Base-by-base conservation (phyloP, 2,888 invertebrate genomes). In the Neria commutata region DNA sequence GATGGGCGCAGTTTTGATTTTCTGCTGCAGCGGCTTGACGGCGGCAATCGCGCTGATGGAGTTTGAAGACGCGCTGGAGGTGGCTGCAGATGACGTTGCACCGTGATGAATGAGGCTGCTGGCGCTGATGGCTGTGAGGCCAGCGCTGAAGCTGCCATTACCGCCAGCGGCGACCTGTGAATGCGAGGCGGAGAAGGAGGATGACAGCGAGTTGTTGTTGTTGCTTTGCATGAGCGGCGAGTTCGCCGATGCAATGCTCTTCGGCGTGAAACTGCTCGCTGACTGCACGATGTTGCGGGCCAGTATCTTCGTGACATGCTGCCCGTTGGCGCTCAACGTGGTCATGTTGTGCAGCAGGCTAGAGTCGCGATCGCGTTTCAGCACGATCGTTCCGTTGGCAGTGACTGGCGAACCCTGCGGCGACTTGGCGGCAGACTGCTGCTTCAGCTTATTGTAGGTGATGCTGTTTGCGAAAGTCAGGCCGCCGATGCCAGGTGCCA, bases 401-500 rank as follows among this genome's bases (percentile, higher is more conserved):
- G 73, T 72, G 3, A 74, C 58, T 0, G 74, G 70, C 2, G 74
- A 57, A 25, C 72, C 67, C 19, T 67, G 72, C 29, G 73, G 60
- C 4, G 72, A 67, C 67, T 79, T 79, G 8, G 63, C 67, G 10
- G 62, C 65, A 2, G 73, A 64, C 45, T 76, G 76, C 40, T 81
- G 79, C 66, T 82, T 81, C 3, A 82, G 63, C 58, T 81, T 82
- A 54, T 80, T 79, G 60, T 81, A 82, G 0, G 81, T 77, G 21
- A 77, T 73, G 64, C 81, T 82, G 57, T 82, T 82, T 24, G 80
- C 81, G 67, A 82, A 81, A 11, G 82, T 81, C 24, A 82, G 67
- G 0, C 81, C 81, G 19, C 82, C 82, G 53, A 81, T 81, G 16
- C 81, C 82, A 0, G 81, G 78, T 2, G 77, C 81, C 51, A 82